phyloP scores from a whole-genome alignment of 2,888 invertebrate genomes.

The Rhogogaster chlorosoma region DNA sequence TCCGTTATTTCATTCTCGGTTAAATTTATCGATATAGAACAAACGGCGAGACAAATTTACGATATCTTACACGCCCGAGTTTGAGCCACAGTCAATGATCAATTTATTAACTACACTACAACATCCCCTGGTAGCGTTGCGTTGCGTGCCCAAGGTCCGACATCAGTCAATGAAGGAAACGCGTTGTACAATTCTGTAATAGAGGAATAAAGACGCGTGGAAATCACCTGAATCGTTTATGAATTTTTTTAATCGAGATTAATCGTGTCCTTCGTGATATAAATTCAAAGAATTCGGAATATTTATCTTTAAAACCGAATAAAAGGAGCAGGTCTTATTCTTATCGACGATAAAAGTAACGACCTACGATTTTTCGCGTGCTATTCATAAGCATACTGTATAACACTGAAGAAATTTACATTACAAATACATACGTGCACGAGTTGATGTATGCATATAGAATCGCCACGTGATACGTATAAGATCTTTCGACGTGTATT shows the following conservation, averaged over 20 bases:
- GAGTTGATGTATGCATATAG: background rate
- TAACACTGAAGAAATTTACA: background rate
- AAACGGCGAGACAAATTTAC: background rate
- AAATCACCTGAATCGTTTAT: too few species aligned
- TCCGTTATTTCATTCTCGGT: constrained; percentile 47
- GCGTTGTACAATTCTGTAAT: too few species aligned
- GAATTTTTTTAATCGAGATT: background rate
- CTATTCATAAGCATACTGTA: background rate
- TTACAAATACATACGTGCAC: background rate
- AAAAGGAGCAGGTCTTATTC: background rate
- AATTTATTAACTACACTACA: too few species aligned
- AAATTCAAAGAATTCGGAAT: too few species aligned
- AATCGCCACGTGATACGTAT: background rate
- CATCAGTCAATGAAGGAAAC: too few species aligned
- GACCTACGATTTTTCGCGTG: background rate
- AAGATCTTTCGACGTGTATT: background rate
- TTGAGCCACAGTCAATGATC: too few species aligned
- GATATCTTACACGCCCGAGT: background rate
- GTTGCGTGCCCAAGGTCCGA: too few species aligned
- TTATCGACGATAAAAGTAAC: background rate
- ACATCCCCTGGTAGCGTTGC: too few species aligned
- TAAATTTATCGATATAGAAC: constrained; percentile 62
- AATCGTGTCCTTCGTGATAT: background rate
- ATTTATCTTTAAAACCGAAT: too few species aligned
- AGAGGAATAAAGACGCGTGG: too few species aligned